Evolutionary conservation across 2,113 vertebrate genomes (phyloP).

Genomic region (Rhinolophus sinicus): DNA sequence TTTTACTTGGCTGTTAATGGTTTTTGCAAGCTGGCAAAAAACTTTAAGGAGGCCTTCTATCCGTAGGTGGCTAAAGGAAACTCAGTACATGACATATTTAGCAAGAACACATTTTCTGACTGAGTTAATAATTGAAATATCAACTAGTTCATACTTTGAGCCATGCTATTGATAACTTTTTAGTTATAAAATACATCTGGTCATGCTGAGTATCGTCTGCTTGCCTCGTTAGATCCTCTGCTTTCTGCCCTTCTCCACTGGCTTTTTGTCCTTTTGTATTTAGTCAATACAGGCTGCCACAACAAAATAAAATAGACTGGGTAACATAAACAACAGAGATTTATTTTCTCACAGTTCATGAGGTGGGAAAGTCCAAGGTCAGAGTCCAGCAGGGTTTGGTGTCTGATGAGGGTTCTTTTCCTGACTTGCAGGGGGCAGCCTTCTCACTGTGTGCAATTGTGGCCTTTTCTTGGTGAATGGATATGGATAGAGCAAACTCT

Average conservation of each 20-base stretch:
- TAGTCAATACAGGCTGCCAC: not conserved
- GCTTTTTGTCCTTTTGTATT: not conserved
- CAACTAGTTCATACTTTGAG: not conserved
- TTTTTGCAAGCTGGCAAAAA: not conserved
- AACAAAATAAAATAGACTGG: not conserved
- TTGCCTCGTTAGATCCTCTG: not conserved
- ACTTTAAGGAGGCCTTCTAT: not conserved
- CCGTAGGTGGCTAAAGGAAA: not conserved
- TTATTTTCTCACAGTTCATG: not conserved
- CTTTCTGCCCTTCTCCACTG: not conserved
- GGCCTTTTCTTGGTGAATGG: not conserved
- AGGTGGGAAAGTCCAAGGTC: not conserved
- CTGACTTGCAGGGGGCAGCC: not conserved
- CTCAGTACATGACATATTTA: not conserved
- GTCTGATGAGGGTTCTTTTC: not conserved
- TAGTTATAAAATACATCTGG: not conserved
- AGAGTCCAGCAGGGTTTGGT: not conserved
- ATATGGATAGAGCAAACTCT: not conserved
- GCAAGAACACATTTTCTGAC: not conserved
- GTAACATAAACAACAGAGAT: not conserved
- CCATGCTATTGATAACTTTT: not conserved
- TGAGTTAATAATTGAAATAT: not conserved
- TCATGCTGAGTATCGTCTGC: not conserved
- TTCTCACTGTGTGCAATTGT: not conserved
- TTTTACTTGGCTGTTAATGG: not conserved